Conservation (phyloP, 2,113 vertebrate genomes). For the Scomber japonicus region DNA sequence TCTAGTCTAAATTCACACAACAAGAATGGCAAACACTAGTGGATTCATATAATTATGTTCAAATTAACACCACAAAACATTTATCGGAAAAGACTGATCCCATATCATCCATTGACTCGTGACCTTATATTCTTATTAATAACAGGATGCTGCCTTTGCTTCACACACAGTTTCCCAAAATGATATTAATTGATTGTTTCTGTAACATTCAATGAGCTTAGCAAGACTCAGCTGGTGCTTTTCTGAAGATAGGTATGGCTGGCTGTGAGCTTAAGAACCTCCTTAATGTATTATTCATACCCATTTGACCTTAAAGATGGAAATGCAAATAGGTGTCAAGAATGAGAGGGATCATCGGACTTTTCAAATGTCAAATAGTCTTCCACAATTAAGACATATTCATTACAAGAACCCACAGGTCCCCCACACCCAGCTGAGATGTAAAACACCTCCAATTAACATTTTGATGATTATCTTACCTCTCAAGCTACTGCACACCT, state of each 20-base stretch:
- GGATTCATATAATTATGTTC: not conserved
- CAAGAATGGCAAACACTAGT: not conserved
- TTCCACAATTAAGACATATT: constrained; percentile 84
- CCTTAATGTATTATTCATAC: constrained; percentile 86
- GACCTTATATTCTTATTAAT: constrained; percentile 65
- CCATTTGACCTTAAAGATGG: constrained; percentile 85
- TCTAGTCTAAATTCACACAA: not conserved
- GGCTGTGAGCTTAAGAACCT: constrained; percentile 78
- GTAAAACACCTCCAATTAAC: constrained; percentile 80
- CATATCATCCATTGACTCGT: constrained; percentile 41
- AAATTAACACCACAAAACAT: not conserved
- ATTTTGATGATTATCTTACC: constrained; percentile 76
- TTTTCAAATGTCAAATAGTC: constrained; percentile 85
- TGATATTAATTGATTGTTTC: constrained; percentile 83
- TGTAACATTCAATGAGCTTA: constrained; percentile 70
- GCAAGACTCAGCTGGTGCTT: constrained; percentile 78
- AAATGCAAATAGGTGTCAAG: constrained; percentile 81
- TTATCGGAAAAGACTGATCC: constrained; percentile 12
- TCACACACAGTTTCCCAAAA: constrained; percentile 63
- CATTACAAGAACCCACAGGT: constrained; percentile 79
- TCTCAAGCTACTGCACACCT: constrained; percentile 31
- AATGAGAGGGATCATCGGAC: constrained; percentile 78
- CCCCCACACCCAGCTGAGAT: constrained; percentile 73
- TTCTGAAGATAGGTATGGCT: constrained; percentile 76
- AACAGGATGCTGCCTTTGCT: constrained; percentile 61